Conservation (phyloP, 2,888 invertebrate species). For the Polyommatus icarus region DNA sequence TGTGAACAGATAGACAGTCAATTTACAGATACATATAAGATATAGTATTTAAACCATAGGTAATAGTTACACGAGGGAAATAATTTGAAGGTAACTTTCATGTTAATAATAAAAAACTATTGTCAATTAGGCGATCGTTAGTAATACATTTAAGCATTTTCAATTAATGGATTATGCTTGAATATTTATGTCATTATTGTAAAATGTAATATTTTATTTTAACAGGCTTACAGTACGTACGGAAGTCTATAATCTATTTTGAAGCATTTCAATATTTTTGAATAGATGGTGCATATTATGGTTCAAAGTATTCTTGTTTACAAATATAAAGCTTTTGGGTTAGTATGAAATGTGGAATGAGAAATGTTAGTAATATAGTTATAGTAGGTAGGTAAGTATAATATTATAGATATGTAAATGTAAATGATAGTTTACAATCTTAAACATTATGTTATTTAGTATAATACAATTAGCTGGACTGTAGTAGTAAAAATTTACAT, state of each 20-base stretch:
- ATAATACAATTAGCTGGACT: constrained; percentile 1
- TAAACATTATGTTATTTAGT: constrained; percentile 1
- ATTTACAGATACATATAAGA: not conserved
- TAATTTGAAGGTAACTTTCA: not conserved
- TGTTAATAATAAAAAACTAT: not conserved
- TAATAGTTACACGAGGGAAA: not conserved
- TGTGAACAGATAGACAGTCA: constrained; percentile 20
- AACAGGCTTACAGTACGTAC: not conserved
- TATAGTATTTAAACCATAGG: not conserved
- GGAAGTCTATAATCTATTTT: not conserved
- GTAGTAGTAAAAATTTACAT: not conserved
- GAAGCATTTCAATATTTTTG: not conserved
- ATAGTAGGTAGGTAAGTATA: not conserved
- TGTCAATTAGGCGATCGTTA: too few species aligned
- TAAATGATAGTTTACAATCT: not conserved
- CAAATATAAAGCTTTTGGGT: not conserved
- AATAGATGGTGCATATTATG: not conserved
- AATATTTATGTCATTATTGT: not conserved
- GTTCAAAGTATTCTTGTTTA: not conserved
- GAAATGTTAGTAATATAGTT: constrained; percentile 2
- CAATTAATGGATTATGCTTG: too few species aligned
- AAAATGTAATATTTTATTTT: not conserved
- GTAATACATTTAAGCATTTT: too few species aligned
- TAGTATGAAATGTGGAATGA: constrained; percentile 23
- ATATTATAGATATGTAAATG: constrained; percentile 12